Evolutionary conservation across 2,797 vertebrate genomes (phyloP).

Genomic region (Thaleichthys pacificus): DNA sequence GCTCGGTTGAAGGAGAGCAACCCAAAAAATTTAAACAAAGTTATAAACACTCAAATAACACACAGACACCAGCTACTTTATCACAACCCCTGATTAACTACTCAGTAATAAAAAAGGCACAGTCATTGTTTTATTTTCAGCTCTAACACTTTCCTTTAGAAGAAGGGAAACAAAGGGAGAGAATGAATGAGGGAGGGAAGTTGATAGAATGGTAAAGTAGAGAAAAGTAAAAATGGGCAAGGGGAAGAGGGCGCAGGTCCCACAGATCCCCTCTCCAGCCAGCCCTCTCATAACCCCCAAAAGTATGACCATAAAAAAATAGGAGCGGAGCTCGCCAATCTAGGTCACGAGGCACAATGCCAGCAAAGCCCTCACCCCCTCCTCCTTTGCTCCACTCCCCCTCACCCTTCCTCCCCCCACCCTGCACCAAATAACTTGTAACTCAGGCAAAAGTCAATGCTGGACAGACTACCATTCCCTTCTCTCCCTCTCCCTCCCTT

Average conservation of each 20-base stretch:
- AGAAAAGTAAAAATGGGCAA: slow-evolving; percentile 4
- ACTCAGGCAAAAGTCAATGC: slow-evolving; percentile 51
- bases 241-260: slow-evolving; percentile 8
- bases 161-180: no score
- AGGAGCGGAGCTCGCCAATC: slow-evolving; percentile 50
- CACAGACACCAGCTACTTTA: slow-evolving; percentile 4
- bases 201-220: no score
- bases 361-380: slow-evolving; percentile 60
- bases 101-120: background rate
- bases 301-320: slow-evolving; percentile 31
- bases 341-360: slow-evolving; percentile 73
- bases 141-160: no score
- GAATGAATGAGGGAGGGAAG: no score
- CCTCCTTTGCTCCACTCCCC: background rate
- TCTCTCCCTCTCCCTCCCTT: slow-evolving; percentile 37
- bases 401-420: slow-evolving; percentile 9
- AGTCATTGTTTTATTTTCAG: background rate
- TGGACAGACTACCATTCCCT: slow-evolving; percentile 34
- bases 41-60: background rate
- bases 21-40: background rate
- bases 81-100: background rate
- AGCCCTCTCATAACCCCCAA: slow-evolving; percentile 20
- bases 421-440: slow-evolving; percentile 35
- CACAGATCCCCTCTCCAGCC: slow-evolving; percentile 42
- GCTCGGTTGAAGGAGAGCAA: background rate